A percentile compares a stretch with the other conserved stretches of the same genome.
These are phyloP conservation scores for Caenorhabditis japonica DNA, from an alignment of 2,888 invertebrate genomes.

Conservation along the genomic window DNA sequence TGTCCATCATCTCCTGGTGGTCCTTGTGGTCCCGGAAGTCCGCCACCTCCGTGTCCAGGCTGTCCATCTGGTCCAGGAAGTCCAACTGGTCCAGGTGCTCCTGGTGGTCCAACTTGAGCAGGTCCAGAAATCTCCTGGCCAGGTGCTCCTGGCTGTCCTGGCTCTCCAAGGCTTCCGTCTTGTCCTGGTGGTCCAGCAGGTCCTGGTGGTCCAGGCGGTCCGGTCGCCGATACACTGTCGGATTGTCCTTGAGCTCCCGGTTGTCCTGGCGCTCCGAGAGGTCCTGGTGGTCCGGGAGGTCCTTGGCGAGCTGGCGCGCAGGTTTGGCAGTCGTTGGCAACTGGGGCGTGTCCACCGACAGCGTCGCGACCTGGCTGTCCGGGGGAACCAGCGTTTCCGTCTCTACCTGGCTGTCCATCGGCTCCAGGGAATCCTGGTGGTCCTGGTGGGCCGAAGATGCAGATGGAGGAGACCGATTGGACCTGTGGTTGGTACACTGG, in stretches of 20 bases:
- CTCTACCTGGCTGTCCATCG: slow-evolving; percentile 54
- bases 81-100: slow-evolving; percentile 51
- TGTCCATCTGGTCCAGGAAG: slow-evolving; percentile 47
- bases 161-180: slow-evolving; percentile 56
- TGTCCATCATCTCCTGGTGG: slow-evolving; percentile 51
- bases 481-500: slow-evolving; percentile 39
- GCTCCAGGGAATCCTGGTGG: slow-evolving; percentile 65
- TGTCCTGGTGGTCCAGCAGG: slow-evolving; percentile 57
- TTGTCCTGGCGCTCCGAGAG: slow-evolving; percentile 52
- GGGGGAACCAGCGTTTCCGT: slow-evolving; percentile 42
- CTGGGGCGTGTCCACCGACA: slow-evolving; percentile 2
- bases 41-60: slow-evolving; percentile 54
- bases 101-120: slow-evolving; percentile 44
- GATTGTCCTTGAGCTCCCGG: slow-evolving; percentile 44
- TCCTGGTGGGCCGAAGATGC: slow-evolving; percentile 63
- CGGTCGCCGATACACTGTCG: slow-evolving; percentile 8
- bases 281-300: slow-evolving; percentile 59
- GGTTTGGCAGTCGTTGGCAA: slow-evolving; percentile 23
- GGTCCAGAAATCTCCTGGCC: slow-evolving; percentile 46
- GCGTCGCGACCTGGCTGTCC: slow-evolving; percentile 51
- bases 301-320: slow-evolving; percentile 52
- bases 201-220: slow-evolving; percentile 62
- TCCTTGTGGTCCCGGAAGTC: slow-evolving; percentile 57
- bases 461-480: slow-evolving; percentile 28
- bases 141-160: slow-evolving; percentile 56